These are phyloP conservation scores for Cirrhinus molitorella DNA, from an alignment of 2,797 vertebrate genomes.

Conservation along the genomic window DNA sequence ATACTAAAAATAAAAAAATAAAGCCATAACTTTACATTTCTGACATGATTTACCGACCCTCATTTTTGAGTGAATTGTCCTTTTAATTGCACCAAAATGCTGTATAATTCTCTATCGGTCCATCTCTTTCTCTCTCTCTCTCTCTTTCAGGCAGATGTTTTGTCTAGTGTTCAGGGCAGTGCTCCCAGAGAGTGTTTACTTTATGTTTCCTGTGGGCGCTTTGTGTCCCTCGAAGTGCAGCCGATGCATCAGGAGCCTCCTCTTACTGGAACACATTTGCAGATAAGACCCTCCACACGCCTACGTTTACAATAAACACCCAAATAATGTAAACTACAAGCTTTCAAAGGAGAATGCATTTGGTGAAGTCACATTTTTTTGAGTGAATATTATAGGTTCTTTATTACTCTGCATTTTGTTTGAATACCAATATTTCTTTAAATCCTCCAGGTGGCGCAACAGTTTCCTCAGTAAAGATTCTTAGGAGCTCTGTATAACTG, in stretches of 20 bases:
- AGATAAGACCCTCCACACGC: conserved; percentile 32
- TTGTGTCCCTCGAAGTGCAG: conserved; percentile 20
- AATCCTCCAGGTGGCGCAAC: conserved; percentile 34
- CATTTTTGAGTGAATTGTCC: background rate
- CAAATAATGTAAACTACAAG: background rate
- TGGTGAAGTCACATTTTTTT: background rate
- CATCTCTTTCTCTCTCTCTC: conserved; percentile 21
- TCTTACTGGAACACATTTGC: conserved; percentile 30
- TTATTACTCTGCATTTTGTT: background rate
- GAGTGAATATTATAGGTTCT: background rate
- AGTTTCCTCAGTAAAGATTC: background rate
- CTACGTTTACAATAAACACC: conserved; percentile 23
- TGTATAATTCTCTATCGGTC: conserved; percentile 34
- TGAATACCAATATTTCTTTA: background rate
- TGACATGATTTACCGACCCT: background rate
- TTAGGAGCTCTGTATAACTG: background rate
- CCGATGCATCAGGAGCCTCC: conserved; percentile 13
- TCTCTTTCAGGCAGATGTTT: conserved; percentile 50
- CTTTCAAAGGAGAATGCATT: background rate
- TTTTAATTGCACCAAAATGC: background rate
- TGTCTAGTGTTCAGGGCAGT: conserved; percentile 55
- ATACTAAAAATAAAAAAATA: too few species aligned
- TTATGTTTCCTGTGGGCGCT: conserved; percentile 59
- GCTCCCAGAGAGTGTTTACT: conserved; percentile 59
- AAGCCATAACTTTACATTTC: background rate